Percentiles rank a stretch among this genome's conserved stretches.
Conservation (phyloP, 2,888 invertebrate species). For the Catocala sponsa region DNA sequence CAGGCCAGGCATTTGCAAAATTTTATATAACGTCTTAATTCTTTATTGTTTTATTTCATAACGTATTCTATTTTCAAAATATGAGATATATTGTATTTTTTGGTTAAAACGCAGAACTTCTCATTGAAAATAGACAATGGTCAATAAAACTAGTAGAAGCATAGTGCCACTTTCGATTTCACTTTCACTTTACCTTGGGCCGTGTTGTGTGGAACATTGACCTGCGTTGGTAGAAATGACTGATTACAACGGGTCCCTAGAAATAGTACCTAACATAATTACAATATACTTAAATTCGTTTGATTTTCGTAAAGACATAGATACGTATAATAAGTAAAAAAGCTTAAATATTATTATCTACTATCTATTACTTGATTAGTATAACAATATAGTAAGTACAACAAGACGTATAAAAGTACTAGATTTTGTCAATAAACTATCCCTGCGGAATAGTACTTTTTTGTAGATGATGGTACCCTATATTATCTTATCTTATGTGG, state of each 20-base stretch:
- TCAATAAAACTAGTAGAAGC: slow-evolving; percentile 51
- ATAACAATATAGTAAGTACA: no score
- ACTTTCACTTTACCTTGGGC: slow-evolving; percentile 77
- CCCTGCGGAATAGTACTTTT: no score
- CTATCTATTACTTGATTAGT: no score
- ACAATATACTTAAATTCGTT: background rate
- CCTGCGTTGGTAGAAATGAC: slow-evolving; percentile 43
- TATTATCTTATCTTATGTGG: no score
- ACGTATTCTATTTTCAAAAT: background rate
- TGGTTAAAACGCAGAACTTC: slow-evolving; percentile 35
- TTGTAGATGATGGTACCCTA: no score
- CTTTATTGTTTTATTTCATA: background rate
- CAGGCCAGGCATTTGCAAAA: slow-evolving; percentile 1
- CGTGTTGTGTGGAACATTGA: slow-evolving; percentile 67
- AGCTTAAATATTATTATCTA: no score
- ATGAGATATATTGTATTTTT: background rate
- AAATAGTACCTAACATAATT: slow-evolving; percentile 10
- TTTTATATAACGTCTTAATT: background rate
- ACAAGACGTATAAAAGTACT: no score
- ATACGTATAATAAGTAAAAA: no score
- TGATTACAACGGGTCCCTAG: slow-evolving; percentile 29
- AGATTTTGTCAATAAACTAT: no score
- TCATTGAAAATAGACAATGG: slow-evolving; percentile 39
- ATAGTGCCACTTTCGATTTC: slow-evolving; percentile 69
- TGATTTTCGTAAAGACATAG: background rate